Base-by-base conservation (phyloP, 35 echinoderm and acorn worm genomes). In the Amphiura filiformis region DNA sequence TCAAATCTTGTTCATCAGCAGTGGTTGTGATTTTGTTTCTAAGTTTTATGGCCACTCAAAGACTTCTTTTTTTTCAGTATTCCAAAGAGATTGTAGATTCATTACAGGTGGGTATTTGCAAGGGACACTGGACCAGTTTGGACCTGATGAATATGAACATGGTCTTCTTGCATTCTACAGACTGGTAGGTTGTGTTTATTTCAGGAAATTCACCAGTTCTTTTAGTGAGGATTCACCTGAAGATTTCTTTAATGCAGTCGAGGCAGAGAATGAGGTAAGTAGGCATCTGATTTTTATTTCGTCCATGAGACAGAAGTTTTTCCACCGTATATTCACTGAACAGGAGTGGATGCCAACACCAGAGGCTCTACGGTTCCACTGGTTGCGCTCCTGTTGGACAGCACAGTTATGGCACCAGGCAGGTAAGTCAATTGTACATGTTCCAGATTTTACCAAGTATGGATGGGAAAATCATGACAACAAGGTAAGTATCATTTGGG, bases 161-260 rank as follows among this genome's bases (percentile, higher is more conserved):
- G 88, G 88, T 7, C 81, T 78, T 13, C 39, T 83, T 26, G 56
- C 56, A 39, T 90, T 84, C 84, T 84, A 90, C 44, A 76, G 80
- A 22, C 75, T 90, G 38, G 32, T 84, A 77, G 81, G 81, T 0
- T 84, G 34, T 76, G 88, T 78, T 26, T 90, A 78, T 36, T 90
- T 84, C 42, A 22, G 37, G 9, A 17, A 65, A 31, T 37, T 77
- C 78, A 33, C 81, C 36, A 37, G 78, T 77, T 80, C 80, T 1
- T 90, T 90, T 56, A 23, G 18, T 15, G 3, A 83, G 14, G 57
- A 78, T 0, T 32, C 36, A 39, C 80, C 80, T 13, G 61, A 77
- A 39, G 80, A 90, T 70, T 57, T 84, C 4, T 84, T 90, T 36
- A 13, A 3, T 4, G 15, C 23, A 9, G 0, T 89, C 20, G 40